Conservation (phyloP, 2,888 invertebrate species). For the Megamerina dolium region DNA sequence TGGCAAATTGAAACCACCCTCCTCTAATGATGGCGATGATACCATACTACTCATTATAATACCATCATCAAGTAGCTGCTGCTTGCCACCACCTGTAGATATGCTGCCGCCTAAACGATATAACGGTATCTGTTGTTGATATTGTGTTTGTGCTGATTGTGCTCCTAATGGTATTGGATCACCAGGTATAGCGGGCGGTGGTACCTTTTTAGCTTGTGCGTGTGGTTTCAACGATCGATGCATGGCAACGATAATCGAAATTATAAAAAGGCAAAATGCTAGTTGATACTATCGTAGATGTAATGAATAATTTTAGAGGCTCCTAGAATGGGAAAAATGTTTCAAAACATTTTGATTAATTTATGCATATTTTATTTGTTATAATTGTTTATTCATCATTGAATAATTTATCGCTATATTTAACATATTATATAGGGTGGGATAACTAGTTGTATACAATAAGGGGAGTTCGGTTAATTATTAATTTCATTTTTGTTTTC, state of each 20-base stretch:
- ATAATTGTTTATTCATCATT: too few species aligned
- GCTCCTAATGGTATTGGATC: slow-evolving; percentile 59
- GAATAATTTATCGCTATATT: too few species aligned
- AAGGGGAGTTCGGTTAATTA: too few species aligned
- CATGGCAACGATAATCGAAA: slow-evolving; percentile 60
- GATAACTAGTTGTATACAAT: too few species aligned
- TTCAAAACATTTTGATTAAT: too few species aligned
- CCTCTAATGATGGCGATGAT: slow-evolving; percentile 49
- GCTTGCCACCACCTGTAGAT: slow-evolving; percentile 27
- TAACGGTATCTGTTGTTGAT: slow-evolving; percentile 38
- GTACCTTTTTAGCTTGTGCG: slow-evolving; percentile 84
- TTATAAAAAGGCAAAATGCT: slow-evolving; percentile 8
- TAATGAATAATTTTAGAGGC: slow-evolving; percentile 9
- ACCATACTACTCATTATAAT: slow-evolving; percentile 45
- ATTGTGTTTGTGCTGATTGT: slow-evolving; percentile 26
- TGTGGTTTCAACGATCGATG: slow-evolving; percentile 79
- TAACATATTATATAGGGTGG: too few species aligned
- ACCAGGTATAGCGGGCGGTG: slow-evolving; percentile 79
- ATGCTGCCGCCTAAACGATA: slow-evolving; percentile 38
- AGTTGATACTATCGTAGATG: neutral
- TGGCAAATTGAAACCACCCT: slow-evolving; percentile 48
- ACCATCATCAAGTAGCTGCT: slow-evolving; percentile 41
- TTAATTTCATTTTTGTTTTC: too few species aligned
- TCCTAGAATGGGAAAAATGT: slow-evolving; percentile 9
- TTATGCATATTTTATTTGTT: too few species aligned